Evolutionary conservation across 2,797 vertebrate species (phyloP).

Genomic region (Cyprinodon diabolis): DNA sequence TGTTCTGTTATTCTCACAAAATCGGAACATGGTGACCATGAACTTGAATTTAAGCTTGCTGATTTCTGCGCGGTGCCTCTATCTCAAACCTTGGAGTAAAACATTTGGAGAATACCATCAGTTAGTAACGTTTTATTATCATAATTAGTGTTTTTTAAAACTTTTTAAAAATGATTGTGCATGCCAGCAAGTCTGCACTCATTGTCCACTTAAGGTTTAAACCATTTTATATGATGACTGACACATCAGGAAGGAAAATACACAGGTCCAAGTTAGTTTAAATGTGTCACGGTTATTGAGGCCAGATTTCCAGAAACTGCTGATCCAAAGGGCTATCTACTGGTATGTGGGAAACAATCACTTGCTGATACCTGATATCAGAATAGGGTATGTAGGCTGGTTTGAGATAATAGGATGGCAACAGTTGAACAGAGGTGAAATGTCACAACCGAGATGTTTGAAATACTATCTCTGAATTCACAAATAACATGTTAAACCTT

Average conservation of each 20-base stretch:
- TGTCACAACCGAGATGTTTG: not conserved
- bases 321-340: not conserved
- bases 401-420: no score
- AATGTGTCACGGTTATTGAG: no score
- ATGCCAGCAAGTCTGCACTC: not conserved
- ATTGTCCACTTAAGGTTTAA: not conserved
- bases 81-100: constrained; percentile 27
- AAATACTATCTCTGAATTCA: not conserved
- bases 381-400: no score
- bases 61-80: constrained; percentile 28
- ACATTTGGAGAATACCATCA: constrained; percentile 15
- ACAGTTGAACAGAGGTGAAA: no score
- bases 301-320: not conserved
- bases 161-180: constrained; percentile 24
- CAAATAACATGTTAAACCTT: not conserved
- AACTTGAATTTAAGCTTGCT: constrained; percentile 45
- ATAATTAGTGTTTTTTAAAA: constrained; percentile 37
- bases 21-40: constrained; percentile 40
- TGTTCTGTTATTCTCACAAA: constrained; percentile 37
- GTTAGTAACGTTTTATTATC: constrained; percentile 21
- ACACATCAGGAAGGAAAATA: not conserved
- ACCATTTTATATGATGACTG: no score
- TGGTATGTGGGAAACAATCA: no score
- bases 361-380: no score
- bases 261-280: no score